phyloP scores from a whole-genome alignment of 2,797 vertebrate genomes.

The Mormyrus proboscirostris region DNA sequence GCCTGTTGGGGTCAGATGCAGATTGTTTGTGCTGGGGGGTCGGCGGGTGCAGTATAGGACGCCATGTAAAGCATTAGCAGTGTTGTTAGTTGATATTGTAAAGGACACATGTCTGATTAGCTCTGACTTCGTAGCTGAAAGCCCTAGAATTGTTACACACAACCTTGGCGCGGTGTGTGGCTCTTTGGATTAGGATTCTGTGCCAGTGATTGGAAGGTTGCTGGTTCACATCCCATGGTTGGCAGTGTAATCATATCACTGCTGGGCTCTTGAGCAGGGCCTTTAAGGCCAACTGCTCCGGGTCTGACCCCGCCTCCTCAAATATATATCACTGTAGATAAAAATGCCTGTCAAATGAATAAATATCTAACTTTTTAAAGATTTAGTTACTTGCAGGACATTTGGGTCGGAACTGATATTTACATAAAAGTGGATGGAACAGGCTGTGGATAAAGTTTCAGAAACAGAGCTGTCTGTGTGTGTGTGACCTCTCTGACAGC shows the following conservation, averaged over 20 bases:
- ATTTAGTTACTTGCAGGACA: neutral
- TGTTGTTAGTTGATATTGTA: neutral
- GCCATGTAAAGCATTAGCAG: neutral
- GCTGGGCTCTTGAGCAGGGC: neutral
- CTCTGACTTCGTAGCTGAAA: neutral
- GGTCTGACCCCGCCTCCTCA: neutral
- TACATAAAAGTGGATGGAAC: neutral
- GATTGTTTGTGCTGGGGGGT: neutral
- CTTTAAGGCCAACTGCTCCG: neutral
- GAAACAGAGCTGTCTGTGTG: neutral
- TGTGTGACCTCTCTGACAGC: neutral
- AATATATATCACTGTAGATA: neutral
- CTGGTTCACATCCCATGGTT: neutral
- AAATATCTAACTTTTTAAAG: neutral
- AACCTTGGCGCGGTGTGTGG: neutral
- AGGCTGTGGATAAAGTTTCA: neutral
- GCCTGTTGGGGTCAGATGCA: neutral
- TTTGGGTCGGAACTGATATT: neutral
- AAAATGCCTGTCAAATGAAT: neutral
- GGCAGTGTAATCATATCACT: neutral
- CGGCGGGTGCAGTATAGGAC: neutral
- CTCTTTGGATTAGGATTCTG: neutral
- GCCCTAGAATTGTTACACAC: neutral
- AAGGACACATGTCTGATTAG: neutral
- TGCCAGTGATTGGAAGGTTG: neutral